These are phyloP conservation scores for Oncorhynchus tshawytscha DNA, from an alignment of 2,113 vertebrate genomes.

Conservation along the genomic window DNA sequence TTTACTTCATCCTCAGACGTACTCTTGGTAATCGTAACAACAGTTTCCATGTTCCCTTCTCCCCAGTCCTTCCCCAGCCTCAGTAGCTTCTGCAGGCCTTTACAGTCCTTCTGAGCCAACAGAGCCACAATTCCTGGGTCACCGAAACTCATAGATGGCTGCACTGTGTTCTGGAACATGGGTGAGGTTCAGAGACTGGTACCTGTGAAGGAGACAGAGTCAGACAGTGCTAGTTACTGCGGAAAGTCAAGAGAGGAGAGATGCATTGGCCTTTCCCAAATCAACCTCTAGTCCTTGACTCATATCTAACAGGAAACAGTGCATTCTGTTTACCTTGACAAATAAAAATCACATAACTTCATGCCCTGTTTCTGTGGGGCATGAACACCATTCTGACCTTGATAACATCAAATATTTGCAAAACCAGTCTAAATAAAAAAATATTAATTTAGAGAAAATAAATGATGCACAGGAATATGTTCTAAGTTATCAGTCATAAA, in stretches of 20 bases:
- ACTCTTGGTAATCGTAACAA: neutral
- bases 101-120: slow-evolving; percentile 38
- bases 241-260: neutral
- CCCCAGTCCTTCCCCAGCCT: neutral
- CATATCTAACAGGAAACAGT: no score
- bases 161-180: slow-evolving; percentile 97
- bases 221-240: neutral
- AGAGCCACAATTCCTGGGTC: slow-evolving; percentile 69
- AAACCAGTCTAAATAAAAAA: no score
- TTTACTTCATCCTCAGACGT: neutral
- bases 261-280: neutral
- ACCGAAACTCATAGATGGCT: slow-evolving; percentile 98
- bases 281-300: no score
- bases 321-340: no score
- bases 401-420: no score
- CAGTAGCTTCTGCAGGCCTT: slow-evolving; percentile 52
- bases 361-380: no score
- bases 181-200: slow-evolving; percentile 97
- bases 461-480: no score
- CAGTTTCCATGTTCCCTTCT: slow-evolving; percentile 27
- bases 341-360: no score
- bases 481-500: no score
- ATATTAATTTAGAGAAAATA: no score
- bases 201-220: slow-evolving; percentile 72
- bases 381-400: no score